Evolutionary conservation across 2,888 invertebrate species (phyloP), one percentile per base, ranked within the genome.

Genomic region (Leucozona laternaria): DNA sequence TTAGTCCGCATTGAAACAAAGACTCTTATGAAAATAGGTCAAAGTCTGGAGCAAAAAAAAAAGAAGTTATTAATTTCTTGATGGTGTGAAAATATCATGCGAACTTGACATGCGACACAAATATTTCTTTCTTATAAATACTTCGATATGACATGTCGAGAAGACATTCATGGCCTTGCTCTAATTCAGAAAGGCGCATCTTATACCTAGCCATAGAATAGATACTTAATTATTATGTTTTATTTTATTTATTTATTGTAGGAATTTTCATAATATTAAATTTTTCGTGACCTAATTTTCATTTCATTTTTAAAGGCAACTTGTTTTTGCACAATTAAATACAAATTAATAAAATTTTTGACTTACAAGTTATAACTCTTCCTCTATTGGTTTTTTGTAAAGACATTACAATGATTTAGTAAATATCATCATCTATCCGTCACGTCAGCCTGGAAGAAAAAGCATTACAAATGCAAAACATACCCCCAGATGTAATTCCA

Each of bases 141-240:
- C 13, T 15, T 45, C 17, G 34, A 37, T 22, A 62, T 28, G 8
- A 31, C 17, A 60, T 60, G 40, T 15, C 1, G 8, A 40, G 15
- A 20, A 45, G 28, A 45, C 66, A 66, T 48, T 66, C 15, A 48
- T 48, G 48, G 48, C n/a, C 25, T n/a, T 62, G 62, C n/a, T 28
- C 45, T 43, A 40, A 40, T 60, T 40, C 8, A 53, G 25, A 28
- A 53, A 25, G 28, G 25, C 7, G 8, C n/a, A 53, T 53, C 50
- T 31, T 7, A 4, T 25, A 31, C 8, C 8, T 15, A 4, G 20
- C 48, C 11, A 20, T 11, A 10, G 1, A 48, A 50, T 22, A 50
- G 25, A 11, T 8, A 50, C 15, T 2, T 17, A 45, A 45, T 45
- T n/a, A 6, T 2, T 45, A 3, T 17, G 17, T 45, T 8, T 8